Percentiles rank a stretch among this genome's conserved stretches.
Evolutionary conservation across 2,888 invertebrate species (phyloP).

Genomic region (Pheosia tremula): DNA sequence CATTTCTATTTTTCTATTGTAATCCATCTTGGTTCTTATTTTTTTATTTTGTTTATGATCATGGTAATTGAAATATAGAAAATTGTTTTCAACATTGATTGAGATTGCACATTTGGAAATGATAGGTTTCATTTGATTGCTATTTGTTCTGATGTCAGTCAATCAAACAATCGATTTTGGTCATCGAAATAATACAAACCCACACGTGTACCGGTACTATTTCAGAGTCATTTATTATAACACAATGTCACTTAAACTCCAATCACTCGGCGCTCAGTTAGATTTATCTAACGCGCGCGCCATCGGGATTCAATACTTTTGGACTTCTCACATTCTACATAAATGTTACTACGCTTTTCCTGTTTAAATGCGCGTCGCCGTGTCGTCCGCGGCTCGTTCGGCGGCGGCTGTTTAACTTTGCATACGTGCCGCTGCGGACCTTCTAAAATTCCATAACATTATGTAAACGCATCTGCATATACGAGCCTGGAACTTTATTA

Average conservation of each 20-base stretch:
- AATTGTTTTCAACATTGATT: neutral
- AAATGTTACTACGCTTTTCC: constrained; percentile 38
- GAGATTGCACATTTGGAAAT: neutral
- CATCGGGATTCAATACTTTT: constrained; percentile 37
- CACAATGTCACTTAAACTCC: neutral
- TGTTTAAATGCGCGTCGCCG: constrained; percentile 33
- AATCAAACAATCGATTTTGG: neutral
- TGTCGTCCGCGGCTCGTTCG: constrained; percentile 1
- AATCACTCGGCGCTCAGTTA: neutral
- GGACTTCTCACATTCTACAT: constrained; percentile 32
- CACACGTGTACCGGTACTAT: neutral
- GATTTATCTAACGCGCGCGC: neutral
- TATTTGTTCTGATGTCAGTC: neutral
- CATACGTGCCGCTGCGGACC: constrained; percentile 16
- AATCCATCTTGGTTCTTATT: neutral
- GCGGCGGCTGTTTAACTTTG: constrained; percentile 31
- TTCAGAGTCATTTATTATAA: neutral
- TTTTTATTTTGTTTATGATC: neutral
- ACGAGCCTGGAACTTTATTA: constrained; percentile 59
- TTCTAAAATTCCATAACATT: constrained; percentile 49
- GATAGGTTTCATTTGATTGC: neutral
- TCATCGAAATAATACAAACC: too few species aligned
- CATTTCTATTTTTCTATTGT: neutral
- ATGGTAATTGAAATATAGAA: neutral
- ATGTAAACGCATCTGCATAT: constrained; percentile 61